Evolutionary conservation across 2,888 invertebrate genomes (phyloP).

Genomic region (Ochropleura plecta): DNA sequence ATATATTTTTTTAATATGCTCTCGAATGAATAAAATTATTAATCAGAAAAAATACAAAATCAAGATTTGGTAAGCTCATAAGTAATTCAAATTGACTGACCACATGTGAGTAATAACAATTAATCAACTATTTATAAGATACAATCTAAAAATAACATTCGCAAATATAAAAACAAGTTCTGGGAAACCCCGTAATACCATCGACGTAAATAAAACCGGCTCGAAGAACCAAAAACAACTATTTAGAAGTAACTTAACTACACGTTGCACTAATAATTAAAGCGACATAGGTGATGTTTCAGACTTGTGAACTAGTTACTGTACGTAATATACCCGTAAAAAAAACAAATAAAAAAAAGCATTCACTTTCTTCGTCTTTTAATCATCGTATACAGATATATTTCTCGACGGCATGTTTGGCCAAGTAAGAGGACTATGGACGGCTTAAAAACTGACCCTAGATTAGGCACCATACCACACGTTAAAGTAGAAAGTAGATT

Average conservation of each 20-base stretch:
- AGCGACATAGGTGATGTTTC: neutral
- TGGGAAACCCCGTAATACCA: slow-evolving; percentile 24
- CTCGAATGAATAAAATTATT: too few species aligned
- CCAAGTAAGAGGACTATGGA: too few species aligned
- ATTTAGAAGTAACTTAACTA: neutral
- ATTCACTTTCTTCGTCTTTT: too few species aligned
- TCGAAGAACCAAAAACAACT: slow-evolving; percentile 27
- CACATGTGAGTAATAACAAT: slow-evolving; percentile 9
- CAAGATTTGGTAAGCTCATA: slow-evolving; percentile 31
- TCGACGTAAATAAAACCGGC: slow-evolving; percentile 42
- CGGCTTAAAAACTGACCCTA: too few species aligned
- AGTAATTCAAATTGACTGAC: slow-evolving; percentile 7
- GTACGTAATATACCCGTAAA: neutral
- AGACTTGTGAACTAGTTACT: neutral
- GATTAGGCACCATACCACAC: too few species aligned
- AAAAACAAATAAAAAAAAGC: too few species aligned
- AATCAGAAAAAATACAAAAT: slow-evolving; percentile 15
- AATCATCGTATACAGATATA: too few species aligned
- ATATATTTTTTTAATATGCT: neutral
- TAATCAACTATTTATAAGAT: slow-evolving; percentile 25
- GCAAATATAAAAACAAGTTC: slow-evolving; percentile 12
- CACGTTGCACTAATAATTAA: neutral
- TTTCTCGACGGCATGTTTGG: too few species aligned
- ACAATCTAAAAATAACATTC: slow-evolving; percentile 25
- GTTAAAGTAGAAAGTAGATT: too few species aligned